Base-by-base conservation (phyloP, 2,113 vertebrate genomes). In the Caranx melampygus region DNA sequence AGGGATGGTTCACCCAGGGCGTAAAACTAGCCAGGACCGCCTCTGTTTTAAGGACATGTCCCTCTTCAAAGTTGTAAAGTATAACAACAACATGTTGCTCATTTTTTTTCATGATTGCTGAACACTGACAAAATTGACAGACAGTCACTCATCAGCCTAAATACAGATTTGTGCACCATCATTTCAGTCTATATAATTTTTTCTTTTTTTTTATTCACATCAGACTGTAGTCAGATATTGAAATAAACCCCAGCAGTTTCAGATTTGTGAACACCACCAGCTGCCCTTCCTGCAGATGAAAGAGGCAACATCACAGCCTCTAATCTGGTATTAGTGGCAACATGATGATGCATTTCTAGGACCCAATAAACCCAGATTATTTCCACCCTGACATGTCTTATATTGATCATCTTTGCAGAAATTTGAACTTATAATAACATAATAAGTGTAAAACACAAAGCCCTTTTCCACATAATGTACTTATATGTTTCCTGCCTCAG, bases 301-400 rank as follows among this genome's bases (percentile, higher is more conserved):
- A 79, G 16, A 13, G 72, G 47, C 18, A 63, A 67, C 63, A 79
- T 35, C 83, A 51, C 60, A 74, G 13, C 78, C 55, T 79, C 75
- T 55, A 74, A 10, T 79, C 75, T 82, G 75, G 62, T 65, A 75
- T 88, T 75, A 80, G 86, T 75, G 86, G 78, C 81, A 64, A 60
- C 69, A 64, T 42, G 65, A 84, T 78, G 63, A 62, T 78, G 82
- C 81, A 52, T 68, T 68, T 82, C 67, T 62, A 40, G 35, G 4
- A 73, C 73, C 72, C 65, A 69, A 40, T 66, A 68, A 73, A 78
- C 58, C 55, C 14, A 18, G 45, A 68, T 76, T 40, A 68, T 34
- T 72, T 72, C 60, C 75, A 76, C 68, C 60, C 6, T 63, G 72
- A 64, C 74, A 37, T 73, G 62, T 69, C 70, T 72, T n/a, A 20